phyloP scores from a whole-genome alignment of 2,797 vertebrate genomes.

The Melanogrammus aeglefinus region DNA sequence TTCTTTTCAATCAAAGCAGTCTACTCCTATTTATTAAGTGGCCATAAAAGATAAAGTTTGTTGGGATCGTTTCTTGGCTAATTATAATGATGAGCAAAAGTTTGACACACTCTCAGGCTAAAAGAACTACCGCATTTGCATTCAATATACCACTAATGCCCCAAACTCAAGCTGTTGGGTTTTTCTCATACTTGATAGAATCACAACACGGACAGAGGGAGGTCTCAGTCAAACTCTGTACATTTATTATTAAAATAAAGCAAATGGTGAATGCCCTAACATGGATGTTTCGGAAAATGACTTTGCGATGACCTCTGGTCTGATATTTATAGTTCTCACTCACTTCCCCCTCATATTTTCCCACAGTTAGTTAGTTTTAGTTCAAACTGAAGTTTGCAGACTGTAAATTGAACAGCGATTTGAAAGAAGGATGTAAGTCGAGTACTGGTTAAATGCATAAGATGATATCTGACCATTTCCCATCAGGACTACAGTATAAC shows the following conservation, averaged over 20 bases:
- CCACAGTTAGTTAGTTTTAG: not conserved
- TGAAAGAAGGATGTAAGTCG: not conserved
- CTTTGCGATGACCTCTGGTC: not conserved
- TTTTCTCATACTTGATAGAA: not conserved
- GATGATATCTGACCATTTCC: too few species aligned
- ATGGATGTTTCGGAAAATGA: constrained; percentile 1
- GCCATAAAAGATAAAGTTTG: not conserved
- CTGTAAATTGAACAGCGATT: not conserved
- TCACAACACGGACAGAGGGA: not conserved
- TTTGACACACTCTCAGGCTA: not conserved
- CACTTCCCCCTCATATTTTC: not conserved
- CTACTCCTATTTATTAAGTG: not conserved
- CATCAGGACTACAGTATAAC: too few species aligned
- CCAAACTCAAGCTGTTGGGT: too few species aligned
- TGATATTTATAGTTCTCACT: not conserved
- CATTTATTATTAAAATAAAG: not conserved
- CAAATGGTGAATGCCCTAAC: constrained; percentile 1
- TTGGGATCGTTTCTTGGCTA: not conserved
- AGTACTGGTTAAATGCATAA: too few species aligned
- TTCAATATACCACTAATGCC: not conserved
- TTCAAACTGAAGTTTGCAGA: not conserved
- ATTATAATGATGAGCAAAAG: not conserved
- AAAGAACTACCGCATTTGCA: not conserved
- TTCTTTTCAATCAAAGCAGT: not conserved
- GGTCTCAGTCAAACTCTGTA: not conserved